Evolutionary conservation across 2,888 invertebrate genomes (phyloP), one percentile per base, ranked within the genome.

Genomic region (Mantis religiosa): DNA sequence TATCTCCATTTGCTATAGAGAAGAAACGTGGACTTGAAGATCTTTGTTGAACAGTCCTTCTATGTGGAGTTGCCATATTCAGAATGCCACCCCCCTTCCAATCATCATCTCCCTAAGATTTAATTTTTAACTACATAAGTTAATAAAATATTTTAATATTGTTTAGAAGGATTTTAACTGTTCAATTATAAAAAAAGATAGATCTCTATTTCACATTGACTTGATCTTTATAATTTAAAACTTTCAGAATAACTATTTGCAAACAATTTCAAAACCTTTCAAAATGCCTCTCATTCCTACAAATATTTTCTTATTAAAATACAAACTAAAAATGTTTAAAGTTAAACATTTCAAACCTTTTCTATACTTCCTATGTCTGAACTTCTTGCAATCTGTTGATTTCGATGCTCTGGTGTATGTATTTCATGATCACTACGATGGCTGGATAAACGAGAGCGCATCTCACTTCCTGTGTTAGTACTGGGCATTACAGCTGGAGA

Each of bases 341-440:
- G 12, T 41, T 41, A 41, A 41, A 41, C 12, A 41, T 41, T 41
- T 41, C 41, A 3, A 71, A 71, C 54, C 54, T 71, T 71, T 71
- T 71, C 54, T 20, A 47, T 71, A 85, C 47, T 89, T 47, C 89
- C 87, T 47, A 89, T 54, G 34, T 89, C 89, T 20, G 86, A 83
- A 54, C 71, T 87, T 25, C 85, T 71, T 71, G 54, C 83, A 82
- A 88, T 25, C 87, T 92, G 92, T 85, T 93, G 91, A 89, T 93
- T 94, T 90, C 95, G 94, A 91, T 94, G 94, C 91, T 95, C 95
- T 0, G 95, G 94, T 0, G 95, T 95, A 91, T 95, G 95, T 84
- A 95, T 95, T 92, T 95, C 95, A 91, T 95, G 94, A 91, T 95
- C 95, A 91, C 95, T 95, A 90, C 95, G 93, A 92, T 95, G 95